Conservation (phyloP, 2,888 invertebrate genomes). For the Leptarthrus brevirostris region DNA sequence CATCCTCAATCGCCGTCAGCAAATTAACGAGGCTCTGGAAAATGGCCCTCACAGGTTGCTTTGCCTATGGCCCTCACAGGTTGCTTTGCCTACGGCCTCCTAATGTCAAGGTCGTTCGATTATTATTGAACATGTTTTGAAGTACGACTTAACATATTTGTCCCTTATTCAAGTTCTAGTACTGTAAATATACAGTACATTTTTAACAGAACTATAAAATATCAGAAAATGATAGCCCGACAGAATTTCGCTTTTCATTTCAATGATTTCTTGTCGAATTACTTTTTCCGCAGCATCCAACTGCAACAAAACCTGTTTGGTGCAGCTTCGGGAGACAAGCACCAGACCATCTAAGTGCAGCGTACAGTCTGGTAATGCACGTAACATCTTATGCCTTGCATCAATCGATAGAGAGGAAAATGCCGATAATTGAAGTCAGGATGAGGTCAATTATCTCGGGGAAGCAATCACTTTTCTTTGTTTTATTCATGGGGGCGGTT, state of each 20-base stretch:
- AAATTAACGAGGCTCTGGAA: conserved; percentile 89
- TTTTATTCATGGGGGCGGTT: conserved; percentile 19
- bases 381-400: conserved; percentile 7
- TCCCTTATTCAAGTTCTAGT: too few species aligned
- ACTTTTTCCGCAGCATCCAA: background rate
- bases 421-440: conserved; percentile 28
- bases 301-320: conserved; percentile 3
- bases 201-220: too few species aligned
- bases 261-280: background rate
- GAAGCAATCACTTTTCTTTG: conserved; percentile 27
- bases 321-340: background rate
- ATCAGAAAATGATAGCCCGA: background rate
- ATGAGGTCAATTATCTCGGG: conserved; percentile 33
- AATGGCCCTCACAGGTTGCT: conserved; percentile 70
- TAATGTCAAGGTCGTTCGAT: conserved; percentile 35
- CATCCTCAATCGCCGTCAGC: conserved; percentile 84
- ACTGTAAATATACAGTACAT: too few species aligned
- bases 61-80: background rate
- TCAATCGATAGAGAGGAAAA: conserved; percentile 25
- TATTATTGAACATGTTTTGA: background rate
- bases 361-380: background rate
- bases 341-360: background rate
- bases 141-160: too few species aligned
- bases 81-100: conserved; percentile 34
- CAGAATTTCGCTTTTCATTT: conserved; percentile 1